Evolutionary conservation across 2,113 vertebrate genomes (phyloP), one percentile per base, ranked within the genome.

Genomic region (Cairina moschata): DNA sequence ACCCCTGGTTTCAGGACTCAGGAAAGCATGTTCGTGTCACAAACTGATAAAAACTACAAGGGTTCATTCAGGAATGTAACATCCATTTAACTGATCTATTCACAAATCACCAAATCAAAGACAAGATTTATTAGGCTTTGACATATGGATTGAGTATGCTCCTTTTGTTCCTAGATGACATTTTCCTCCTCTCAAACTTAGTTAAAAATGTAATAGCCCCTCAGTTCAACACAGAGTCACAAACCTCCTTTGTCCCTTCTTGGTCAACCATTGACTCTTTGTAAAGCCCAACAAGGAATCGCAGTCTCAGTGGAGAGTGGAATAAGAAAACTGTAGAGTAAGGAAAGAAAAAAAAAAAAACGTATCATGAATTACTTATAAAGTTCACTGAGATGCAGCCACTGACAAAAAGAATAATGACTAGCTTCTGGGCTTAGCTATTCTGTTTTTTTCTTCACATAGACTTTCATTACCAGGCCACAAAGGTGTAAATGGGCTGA

Each of bases 241-340:
- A 97, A 95, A 63, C 50, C 84, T 94, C 26, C 88, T 97, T 97
- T 97, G 93, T 96, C 52, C 31, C 79, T 85, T 83, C 72, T 66
- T 94, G 80, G 71, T 90, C 95, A 72, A 80, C 79, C 88, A 96
- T 31, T 85, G 95, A 93, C 56, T 91, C 85, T 91, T 95, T 94
- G 92, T 95, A 92, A 95, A 94, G 82, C 34, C 56, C 80, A 83
- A 80, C 86, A 97, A 96, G 93, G 92, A 96, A 93, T 96, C 77
- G 55, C 90, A 95, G 83, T 94, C 67, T 95, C 88, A 56, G 29
- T 50, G 74, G 91, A 91, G 48, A 82, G 83, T 77, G 38, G n/a
- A 80, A 76, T 82, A 86, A 73, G 59, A 20, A n/a, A 8, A 23
- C 58, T 20, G 32, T 66, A 44, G 73, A 54, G 59, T 77, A 44